phyloP scores from a whole-genome alignment of 1,140 invertebrate species.

The Yoshiicerus persimilis region DNA sequence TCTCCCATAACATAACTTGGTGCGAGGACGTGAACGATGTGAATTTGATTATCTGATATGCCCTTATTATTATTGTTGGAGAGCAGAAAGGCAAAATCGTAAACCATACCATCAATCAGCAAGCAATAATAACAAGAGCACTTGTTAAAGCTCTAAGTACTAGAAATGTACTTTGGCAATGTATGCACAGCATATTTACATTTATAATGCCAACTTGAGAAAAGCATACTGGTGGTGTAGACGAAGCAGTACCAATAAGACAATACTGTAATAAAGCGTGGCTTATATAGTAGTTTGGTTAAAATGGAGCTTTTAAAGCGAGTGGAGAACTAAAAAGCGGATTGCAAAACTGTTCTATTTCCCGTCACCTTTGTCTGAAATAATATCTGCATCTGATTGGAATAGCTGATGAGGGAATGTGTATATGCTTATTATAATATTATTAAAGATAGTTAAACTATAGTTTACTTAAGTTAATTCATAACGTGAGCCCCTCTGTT shows the following conservation, averaged over 20 bases:
- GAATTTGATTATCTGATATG: conserved; percentile 15
- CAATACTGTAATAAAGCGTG: background rate
- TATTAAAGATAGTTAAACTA: background rate
- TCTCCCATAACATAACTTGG: background rate
- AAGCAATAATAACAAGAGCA: background rate
- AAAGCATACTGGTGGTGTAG: background rate
- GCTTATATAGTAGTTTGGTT: background rate
- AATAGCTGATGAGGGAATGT: background rate
- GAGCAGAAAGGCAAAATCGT: background rate
- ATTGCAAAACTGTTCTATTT: conserved; percentile 35
- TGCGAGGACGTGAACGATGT: background rate
- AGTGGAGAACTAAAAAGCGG: background rate
- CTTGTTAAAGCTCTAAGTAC: too few species aligned
- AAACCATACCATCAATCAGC: background rate
- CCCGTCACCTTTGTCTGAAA: conserved; percentile 31
- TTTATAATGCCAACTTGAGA: background rate
- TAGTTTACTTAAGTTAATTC: background rate
- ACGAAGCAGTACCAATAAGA: too few species aligned
- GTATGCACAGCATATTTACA: too few species aligned
- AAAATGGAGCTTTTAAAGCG: background rate
- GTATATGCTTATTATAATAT: background rate
- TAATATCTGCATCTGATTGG: conserved; percentile 20
- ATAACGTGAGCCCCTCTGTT: background rate
- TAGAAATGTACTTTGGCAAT: too few species aligned
- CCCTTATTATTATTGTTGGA: background rate